Evolutionary conservation across 2,797 vertebrate genomes (phyloP).

Genomic region (Enteromius radiatus): DNA sequence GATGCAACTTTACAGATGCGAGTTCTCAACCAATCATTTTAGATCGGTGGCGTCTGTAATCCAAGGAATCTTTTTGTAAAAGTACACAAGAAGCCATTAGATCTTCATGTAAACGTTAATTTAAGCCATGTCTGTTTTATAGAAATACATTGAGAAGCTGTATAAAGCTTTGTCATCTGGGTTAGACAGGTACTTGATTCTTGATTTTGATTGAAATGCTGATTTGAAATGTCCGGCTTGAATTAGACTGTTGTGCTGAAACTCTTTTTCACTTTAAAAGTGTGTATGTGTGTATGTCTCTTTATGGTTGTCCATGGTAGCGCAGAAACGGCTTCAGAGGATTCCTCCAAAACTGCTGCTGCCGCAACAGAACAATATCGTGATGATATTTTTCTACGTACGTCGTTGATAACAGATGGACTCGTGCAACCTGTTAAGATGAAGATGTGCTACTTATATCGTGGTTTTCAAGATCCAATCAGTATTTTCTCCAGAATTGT

Average conservation of each 20-base stretch:
- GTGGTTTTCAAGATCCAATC: slow-evolving; percentile 28
- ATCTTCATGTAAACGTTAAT: slow-evolving; percentile 72
- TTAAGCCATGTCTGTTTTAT: slow-evolving; percentile 80
- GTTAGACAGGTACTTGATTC: slow-evolving; percentile 69
- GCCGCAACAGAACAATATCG: slow-evolving; percentile 71
- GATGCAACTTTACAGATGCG: slow-evolving; percentile 47
- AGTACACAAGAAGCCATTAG: slow-evolving; percentile 67
- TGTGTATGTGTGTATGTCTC: slow-evolving; percentile 48
- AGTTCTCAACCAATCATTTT: slow-evolving; percentile 59
- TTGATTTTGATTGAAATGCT: slow-evolving; percentile 65
- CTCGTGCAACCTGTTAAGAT: slow-evolving; percentile 54
- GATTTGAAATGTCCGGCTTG: slow-evolving; percentile 72
- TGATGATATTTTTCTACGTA: slow-evolving; percentile 74
- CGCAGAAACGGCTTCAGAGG: slow-evolving; percentile 54
- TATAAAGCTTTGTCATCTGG: slow-evolving; percentile 71
- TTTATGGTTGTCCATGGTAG: slow-evolving; percentile 54
- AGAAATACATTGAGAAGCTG: slow-evolving; percentile 75
- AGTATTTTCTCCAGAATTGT: slow-evolving; percentile 15
- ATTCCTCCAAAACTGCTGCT: slow-evolving; percentile 63
- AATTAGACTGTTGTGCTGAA: slow-evolving; percentile 70
- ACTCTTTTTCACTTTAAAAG: slow-evolving; percentile 76
- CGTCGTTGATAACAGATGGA: slow-evolving; percentile 59
- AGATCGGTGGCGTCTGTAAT: slow-evolving; percentile 60
- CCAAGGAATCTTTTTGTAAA: slow-evolving; percentile 67
- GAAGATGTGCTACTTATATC: slow-evolving; percentile 21